Conservation (phyloP, 2,113 vertebrate genomes). For the Seriola quinqueradiata region DNA sequence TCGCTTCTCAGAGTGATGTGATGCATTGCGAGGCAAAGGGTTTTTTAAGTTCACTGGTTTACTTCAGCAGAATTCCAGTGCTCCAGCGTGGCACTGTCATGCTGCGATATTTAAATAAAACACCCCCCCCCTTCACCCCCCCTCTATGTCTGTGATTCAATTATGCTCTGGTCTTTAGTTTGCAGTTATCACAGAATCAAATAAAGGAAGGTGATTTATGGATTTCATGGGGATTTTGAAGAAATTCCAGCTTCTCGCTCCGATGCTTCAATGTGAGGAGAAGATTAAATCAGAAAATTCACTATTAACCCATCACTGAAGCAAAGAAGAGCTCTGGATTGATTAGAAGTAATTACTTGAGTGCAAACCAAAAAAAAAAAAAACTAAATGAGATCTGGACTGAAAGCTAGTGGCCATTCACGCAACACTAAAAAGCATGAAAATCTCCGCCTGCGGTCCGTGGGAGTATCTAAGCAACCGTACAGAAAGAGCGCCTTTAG, state of each 20-base stretch:
- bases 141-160: slow-evolving; percentile 38
- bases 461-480: slow-evolving; percentile 72
- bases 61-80: slow-evolving; percentile 55
- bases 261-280: not conserved
- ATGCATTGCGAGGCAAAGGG: slow-evolving; percentile 58
- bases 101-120: slow-evolving; percentile 35
- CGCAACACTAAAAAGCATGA: slow-evolving; percentile 55
- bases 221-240: slow-evolving; percentile 38
- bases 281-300: slow-evolving; percentile 11
- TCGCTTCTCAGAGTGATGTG: slow-evolving; percentile 40
- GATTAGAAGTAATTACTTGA: slow-evolving; percentile 67
- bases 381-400: slow-evolving; percentile 35
- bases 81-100: slow-evolving; percentile 5
- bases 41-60: slow-evolving; percentile 67
- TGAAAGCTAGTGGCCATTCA: slow-evolving; percentile 66
- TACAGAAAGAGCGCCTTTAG: slow-evolving; percentile 62
- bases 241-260: slow-evolving; percentile 20
- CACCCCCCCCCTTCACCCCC: not conserved
- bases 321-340: slow-evolving; percentile 24
- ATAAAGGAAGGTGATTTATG: slow-evolving; percentile 7
- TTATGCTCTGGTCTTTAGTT: slow-evolving; percentile 26
- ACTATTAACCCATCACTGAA: slow-evolving; percentile 52
- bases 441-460: slow-evolving; percentile 56
- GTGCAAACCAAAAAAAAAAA: slow-evolving; percentile 24
- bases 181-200: slow-evolving; percentile 22